Evolutionary conservation across 2,888 invertebrate genomes (phyloP).

Genomic region (Plemyria rubiginata): DNA sequence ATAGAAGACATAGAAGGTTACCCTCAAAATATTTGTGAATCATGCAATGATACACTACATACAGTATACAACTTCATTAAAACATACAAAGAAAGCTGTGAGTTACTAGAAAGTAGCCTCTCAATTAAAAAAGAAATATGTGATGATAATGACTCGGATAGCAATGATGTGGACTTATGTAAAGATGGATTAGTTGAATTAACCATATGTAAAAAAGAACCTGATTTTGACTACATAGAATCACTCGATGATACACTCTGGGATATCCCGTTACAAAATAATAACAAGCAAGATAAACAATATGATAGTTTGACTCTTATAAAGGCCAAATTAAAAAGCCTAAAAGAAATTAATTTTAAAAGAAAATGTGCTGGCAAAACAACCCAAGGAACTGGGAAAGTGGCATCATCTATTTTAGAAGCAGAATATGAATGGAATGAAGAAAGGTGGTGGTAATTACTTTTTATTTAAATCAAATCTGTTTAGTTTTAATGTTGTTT

Average conservation of each 20-base stretch:
- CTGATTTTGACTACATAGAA: conserved; percentile 35
- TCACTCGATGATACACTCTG: conserved; percentile 41
- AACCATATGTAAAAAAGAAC: conserved; percentile 55
- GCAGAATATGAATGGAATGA: conserved; percentile 73
- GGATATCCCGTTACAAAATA: conserved; percentile 41
- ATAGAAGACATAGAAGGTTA: conserved; percentile 70
- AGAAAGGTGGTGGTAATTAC: conserved; percentile 75
- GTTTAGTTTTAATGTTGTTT: too few relatives aligned
- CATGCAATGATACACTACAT: conserved; percentile 62
- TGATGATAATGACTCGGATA: conserved; percentile 40
- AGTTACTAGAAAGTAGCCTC: conserved; percentile 59
- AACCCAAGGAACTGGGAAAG: conserved; percentile 53
- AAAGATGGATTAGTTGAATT: conserved; percentile 46
- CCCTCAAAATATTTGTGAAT: conserved; percentile 66
- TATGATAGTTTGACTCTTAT: conserved; percentile 32
- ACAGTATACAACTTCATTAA: conserved; percentile 61
- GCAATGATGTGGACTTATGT: conserved; percentile 14
- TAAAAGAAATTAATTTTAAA: conserved; percentile 40
- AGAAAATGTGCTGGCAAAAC: conserved; percentile 21
- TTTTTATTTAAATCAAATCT: conserved; percentile 8
- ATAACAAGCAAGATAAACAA: conserved; percentile 42
- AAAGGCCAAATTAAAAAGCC: conserved; percentile 38
- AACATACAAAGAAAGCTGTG: conserved; percentile 62
- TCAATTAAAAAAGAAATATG: conserved; percentile 57
- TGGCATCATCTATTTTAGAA: conserved; percentile 73